A percentile compares a stretch with the other conserved stretches of the same genome.
phyloP scores from a whole-genome alignment of 2,113 vertebrate species.

The Lucifuga dentata region DNA sequence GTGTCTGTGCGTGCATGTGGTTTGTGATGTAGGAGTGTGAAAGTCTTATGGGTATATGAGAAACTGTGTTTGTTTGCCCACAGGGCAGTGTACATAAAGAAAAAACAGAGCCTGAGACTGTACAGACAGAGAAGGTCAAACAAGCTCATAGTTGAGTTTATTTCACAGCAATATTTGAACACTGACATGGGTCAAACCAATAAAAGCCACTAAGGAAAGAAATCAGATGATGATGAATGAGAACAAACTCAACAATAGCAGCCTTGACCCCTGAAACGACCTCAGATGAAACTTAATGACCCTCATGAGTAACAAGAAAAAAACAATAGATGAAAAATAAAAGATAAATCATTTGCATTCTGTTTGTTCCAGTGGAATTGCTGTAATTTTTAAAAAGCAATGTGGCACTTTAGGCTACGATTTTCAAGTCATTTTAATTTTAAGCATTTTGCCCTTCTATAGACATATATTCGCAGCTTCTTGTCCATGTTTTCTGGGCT shows the following conservation, averaged over 20 bases:
- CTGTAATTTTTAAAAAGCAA: too few species aligned
- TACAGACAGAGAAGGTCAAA: slow-evolving; percentile 21
- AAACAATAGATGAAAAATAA: too few species aligned
- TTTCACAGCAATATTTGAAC: slow-evolving; percentile 17
- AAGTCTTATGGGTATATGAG: slow-evolving; percentile 17
- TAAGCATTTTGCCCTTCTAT: too few species aligned
- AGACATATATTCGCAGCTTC: too few species aligned
- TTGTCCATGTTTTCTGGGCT: background rate
- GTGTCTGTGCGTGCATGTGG: slow-evolving; percentile 1
- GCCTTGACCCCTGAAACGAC: background rate
- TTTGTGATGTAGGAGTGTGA: slow-evolving; percentile 9
- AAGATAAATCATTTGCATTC: too few species aligned
- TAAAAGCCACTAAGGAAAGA: slow-evolving; percentile 19
- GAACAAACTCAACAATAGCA: background rate
- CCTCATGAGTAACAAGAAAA: background rate
- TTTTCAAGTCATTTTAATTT: too few species aligned
- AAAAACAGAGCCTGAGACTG: background rate
- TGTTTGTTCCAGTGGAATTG: too few species aligned
- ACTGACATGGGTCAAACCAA: slow-evolving; percentile 1
- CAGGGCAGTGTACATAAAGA: slow-evolving; percentile 23
- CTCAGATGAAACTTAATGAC: slow-evolving; percentile 19
- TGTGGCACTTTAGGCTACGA: too few species aligned
- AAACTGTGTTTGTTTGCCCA: slow-evolving; percentile 15
- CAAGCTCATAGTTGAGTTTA: slow-evolving; percentile 7
- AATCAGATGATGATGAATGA: background rate